Base-by-base conservation (phyloP, 1,140 invertebrate genomes). In the Tetramorium alpestre region DNA sequence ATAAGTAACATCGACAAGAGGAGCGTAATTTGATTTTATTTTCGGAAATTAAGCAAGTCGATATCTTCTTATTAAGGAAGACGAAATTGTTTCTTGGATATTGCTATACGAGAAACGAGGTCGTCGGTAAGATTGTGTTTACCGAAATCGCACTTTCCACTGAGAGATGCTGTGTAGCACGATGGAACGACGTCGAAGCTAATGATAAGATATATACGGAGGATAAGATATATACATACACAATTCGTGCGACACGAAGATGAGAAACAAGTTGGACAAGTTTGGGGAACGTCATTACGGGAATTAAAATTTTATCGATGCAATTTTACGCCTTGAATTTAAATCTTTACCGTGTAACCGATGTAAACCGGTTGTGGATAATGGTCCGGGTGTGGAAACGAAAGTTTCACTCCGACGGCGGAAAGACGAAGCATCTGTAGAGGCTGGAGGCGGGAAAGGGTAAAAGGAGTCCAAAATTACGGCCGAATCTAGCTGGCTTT, bases 381-480 rank as follows among this genome's bases (percentile, higher is more conserved):
- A 58, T 41, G 49, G 8, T 28, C 13, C 80, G 70, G 47, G 54
- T 75, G 72, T 64, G 58, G 75, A 47, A 76, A 85, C 69, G 81
- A 78, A 77, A 85, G 60, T 78, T 85, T 76, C 82, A 65, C 70
- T 78, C 77, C 73, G 72, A 85, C 73, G 49, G 22, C 33, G 80
- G 28, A 28, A 65, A 58, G 75, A 86, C 73, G 84, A 64, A 56
- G 58, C 54, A 54, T 67, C 80, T 41, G 67, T 25, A 64, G 38
- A 33, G 33, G 47, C 18, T 38, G 77, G 33, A 58, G 60, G 44
- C 47, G 65, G 60, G 49, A 85, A 85, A 70, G 60, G 62, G 54
- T 44, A 77, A 90, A 88, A 82, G 54, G 47, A 85, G 73, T 65
- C 54, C 87, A 65, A 60, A 85, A 89, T 87, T 89, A 87, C 60